phyloP scores from a whole-genome alignment of 2,797 vertebrate genomes.

The Squalus acanthias region DNA sequence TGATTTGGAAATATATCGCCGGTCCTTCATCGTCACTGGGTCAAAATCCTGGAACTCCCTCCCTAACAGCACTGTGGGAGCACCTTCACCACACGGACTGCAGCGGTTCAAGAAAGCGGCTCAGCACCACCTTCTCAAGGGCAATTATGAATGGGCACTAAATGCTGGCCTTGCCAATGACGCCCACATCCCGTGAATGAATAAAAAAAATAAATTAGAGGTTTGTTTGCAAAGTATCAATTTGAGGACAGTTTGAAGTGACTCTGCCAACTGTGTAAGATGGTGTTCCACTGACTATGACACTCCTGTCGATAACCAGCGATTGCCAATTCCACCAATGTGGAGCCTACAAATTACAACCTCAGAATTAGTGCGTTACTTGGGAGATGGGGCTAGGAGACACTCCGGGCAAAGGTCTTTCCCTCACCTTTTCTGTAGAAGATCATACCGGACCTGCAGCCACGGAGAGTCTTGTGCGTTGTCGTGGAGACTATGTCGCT shows the following conservation, averaged over 20 bases:
- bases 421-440: slow-evolving; percentile 84
- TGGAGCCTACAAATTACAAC: neutral
- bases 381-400: too few species aligned
- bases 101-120: neutral
- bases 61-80: neutral
- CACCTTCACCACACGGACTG: neutral
- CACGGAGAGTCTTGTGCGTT: slow-evolving; percentile 93
- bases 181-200: neutral
- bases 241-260: neutral
- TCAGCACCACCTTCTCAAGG: neutral
- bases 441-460: slow-evolving; percentile 86
- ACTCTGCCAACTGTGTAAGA: neutral
- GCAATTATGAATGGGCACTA: neutral
- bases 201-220: neutral
- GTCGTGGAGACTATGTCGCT: slow-evolving; percentile 87
- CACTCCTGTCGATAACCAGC: neutral
- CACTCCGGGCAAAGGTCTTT: neutral
- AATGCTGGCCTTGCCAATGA: too few species aligned
- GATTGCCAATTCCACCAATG: neutral
- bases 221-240: neutral
- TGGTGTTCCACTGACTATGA: too few species aligned
- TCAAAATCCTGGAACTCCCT: neutral
- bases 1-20: neutral
- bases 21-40: neutral
- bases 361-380: neutral